phyloP scores from a whole-genome alignment of 2,888 invertebrate species.

The Parasteatoda lunata region DNA sequence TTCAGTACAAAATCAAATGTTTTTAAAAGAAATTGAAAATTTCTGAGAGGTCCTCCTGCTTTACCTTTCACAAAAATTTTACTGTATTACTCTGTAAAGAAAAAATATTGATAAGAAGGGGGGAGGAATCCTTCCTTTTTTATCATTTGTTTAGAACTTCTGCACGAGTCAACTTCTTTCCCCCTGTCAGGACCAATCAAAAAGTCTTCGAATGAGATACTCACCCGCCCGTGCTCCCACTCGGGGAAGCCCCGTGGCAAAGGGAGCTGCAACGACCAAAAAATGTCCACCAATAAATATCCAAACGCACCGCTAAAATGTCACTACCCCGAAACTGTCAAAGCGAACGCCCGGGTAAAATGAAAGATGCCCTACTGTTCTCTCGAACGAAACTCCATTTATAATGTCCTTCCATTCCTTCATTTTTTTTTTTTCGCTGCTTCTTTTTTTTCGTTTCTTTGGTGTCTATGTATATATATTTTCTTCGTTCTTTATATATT shows the following conservation, averaged over 20 bases:
- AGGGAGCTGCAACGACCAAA: conserved; percentile 57
- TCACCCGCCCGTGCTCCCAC: conserved; percentile 64
- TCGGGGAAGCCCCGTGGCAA: conserved; percentile 58
- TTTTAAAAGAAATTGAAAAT: too few relatives aligned
- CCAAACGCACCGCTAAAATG: conserved; percentile 67
- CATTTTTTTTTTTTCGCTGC: conserved; percentile 6
- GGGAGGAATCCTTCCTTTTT: conserved; percentile 29
- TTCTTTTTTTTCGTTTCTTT: conserved; percentile 31
- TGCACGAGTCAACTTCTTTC: conserved; percentile 31
- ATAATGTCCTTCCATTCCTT: conserved; percentile 56
- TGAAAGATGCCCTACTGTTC: conserved; percentile 66
- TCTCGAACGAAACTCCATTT: conserved; percentile 65
- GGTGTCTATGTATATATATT: conserved; percentile 57
- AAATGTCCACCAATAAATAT: conserved; percentile 69
- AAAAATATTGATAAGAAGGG: too few relatives aligned
- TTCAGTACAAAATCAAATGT: too few relatives aligned
- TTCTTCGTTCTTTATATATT: conserved; percentile 58
- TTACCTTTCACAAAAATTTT: too few relatives aligned
- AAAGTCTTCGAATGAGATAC: conserved; percentile 60
- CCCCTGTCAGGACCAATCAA: conserved; percentile 62
- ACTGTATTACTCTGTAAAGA: too few relatives aligned
- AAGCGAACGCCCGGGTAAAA: conserved; percentile 60
- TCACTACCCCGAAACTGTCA: conserved; percentile 67
- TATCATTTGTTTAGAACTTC: conserved; percentile 54
- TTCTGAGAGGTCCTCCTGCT: too few relatives aligned